Percentiles rank a stretch among this genome's conserved stretches.
Evolutionary conservation across 2,113 vertebrate species (phyloP).

Genomic region (Sinocyclocheilus maitianheensis): DNA sequence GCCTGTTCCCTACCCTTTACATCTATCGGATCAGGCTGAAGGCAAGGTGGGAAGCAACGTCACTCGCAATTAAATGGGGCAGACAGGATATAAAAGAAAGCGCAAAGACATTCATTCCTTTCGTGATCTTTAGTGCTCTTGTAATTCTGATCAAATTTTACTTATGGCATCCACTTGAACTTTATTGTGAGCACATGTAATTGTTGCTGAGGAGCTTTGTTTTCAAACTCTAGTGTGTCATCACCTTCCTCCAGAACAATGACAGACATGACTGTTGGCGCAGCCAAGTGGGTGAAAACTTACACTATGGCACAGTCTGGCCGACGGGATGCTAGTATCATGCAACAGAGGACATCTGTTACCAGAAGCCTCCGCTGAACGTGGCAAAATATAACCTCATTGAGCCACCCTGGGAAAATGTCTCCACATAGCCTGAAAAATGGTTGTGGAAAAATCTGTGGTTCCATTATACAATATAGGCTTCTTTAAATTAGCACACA

Average conservation of each 20-base stretch:
- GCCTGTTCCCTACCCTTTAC: slow-evolving; percentile 62
- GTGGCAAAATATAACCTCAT: slow-evolving; percentile 54
- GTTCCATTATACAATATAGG: not conserved
- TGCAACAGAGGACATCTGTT: slow-evolving; percentile 64
- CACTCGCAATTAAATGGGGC: slow-evolving; percentile 55
- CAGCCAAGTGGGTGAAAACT: slow-evolving; percentile 8
- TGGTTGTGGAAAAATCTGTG: not conserved
- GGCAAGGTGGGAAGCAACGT: slow-evolving; percentile 62
- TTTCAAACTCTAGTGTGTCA: not conserved
- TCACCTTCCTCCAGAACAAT: slow-evolving; percentile 56
- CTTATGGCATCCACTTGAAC: not conserved
- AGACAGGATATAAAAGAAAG: slow-evolving; percentile 8
- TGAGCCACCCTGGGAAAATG: slow-evolving; percentile 46
- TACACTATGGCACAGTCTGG: slow-evolving; percentile 48
- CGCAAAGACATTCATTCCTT: not conserved
- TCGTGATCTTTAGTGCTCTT: not conserved
- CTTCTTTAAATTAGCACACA: not conserved
- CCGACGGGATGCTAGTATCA: slow-evolving; percentile 31
- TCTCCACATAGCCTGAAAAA: slow-evolving; percentile 27
- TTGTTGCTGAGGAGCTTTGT: not conserved
- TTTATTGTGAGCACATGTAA: not conserved
- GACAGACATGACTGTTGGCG: slow-evolving; percentile 58
- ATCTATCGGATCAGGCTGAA: slow-evolving; percentile 61
- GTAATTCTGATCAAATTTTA: not conserved
- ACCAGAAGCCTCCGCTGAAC: slow-evolving; percentile 56